Base-by-base conservation (phyloP, 2,888 invertebrate genomes). In the Platycnemis pennipes region DNA sequence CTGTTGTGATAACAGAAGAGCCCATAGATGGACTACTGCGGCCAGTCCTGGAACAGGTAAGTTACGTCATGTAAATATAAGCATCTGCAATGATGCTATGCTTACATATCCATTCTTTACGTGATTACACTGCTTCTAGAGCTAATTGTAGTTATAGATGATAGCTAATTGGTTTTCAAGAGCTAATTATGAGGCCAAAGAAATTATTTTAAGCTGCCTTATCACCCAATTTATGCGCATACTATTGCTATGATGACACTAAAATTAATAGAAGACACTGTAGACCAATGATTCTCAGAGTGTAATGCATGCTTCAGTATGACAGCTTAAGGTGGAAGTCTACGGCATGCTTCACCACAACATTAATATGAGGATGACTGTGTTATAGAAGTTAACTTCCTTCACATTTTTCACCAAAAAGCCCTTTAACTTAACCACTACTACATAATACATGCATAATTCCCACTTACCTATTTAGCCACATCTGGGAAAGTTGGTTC, bases 1-100 rank as follows among this genome's bases (percentile, higher is more conserved):
- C 99, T 53, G 99, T 99, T 86, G 98, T 99, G 95, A 98, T 99
- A 95, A 98, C 99, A 0, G 99, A 99, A 94, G 99, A 98, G 95
- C 99, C 99, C 0, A 98, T 99, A 16, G 99, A 99, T 96, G 99
- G 98, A 7, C 97, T 98, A 95, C 96, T 99, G 94, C 97, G 98
- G 95, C 98, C 98, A 95, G 98, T 97, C 94, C 98, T 99, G 94
- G 98, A 99, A 96, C 97, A 98, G 97, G 99, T 99, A 97, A 97
- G 97, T 96, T 37, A 77, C 8, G 26, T 0, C 77, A 37, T 77
- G 13, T 37, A 37, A 2, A 1, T 77, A 31, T 77, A 13, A 11
- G 31, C 3, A 49, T 37, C 37, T 77, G 13, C 7, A n/a, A 56
- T 56, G 49, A 49, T 49, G 49, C 4, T 11, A 49, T 49, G 49